These are phyloP conservation scores for Archivesica marissinica DNA, from an alignment of 1,140 invertebrate species.

Conservation along the genomic window DNA sequence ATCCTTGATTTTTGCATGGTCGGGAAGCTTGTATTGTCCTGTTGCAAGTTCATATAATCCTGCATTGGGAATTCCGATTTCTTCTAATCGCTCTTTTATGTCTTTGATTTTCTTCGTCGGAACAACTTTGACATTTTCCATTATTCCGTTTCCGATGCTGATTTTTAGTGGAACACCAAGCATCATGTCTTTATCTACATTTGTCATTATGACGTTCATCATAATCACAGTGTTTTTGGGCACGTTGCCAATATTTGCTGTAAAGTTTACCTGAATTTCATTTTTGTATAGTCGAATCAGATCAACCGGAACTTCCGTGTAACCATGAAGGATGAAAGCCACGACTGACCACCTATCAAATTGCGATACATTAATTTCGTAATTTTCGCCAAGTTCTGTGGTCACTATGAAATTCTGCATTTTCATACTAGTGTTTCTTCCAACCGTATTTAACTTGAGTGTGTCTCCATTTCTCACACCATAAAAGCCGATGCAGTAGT, in stretches of 20 bases:
- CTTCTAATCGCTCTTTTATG: conserved; percentile 74
- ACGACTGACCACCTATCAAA: conserved; percentile 79
- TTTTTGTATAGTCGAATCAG: conserved; percentile 73
- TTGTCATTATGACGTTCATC: conserved; percentile 71
- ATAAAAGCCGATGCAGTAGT: conserved; percentile 73
- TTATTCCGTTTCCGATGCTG: conserved; percentile 72
- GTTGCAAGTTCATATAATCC: conserved; percentile 69
- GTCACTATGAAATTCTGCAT: conserved; percentile 72
- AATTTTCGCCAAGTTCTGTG: conserved; percentile 67
- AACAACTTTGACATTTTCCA: conserved; percentile 72
- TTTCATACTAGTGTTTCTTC: conserved; percentile 68
- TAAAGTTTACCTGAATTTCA: conserved; percentile 68
- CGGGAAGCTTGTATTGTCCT: conserved; percentile 69
- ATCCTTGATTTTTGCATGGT: conserved; percentile 68
- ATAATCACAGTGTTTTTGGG: conserved; percentile 56
- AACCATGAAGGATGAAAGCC: conserved; percentile 77
- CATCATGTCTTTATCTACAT: conserved; percentile 71
- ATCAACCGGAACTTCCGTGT: conserved; percentile 78
- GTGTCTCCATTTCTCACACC: conserved; percentile 68
- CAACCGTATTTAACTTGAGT: conserved; percentile 73
- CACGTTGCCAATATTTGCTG: conserved; percentile 68
- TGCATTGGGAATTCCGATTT: conserved; percentile 78
- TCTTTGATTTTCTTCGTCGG: conserved; percentile 69
- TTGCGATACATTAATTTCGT: conserved; percentile 70
- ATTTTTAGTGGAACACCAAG: conserved; percentile 76